Evolutionary conservation across 2,797 vertebrate species (phyloP).

Genomic region (Valencia hispanica): DNA sequence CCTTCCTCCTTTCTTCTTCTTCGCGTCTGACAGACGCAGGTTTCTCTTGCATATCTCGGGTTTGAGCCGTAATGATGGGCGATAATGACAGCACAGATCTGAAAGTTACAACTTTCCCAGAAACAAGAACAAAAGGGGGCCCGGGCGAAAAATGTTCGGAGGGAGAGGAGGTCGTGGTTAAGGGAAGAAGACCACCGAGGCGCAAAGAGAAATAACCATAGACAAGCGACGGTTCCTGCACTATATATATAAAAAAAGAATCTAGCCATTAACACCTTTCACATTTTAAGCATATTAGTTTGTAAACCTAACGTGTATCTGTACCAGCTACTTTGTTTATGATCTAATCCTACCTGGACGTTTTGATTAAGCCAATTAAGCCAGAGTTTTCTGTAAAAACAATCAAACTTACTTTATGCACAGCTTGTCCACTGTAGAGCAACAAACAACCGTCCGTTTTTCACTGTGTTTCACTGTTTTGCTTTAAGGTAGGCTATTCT

Average conservation of each 20-base stretch:
- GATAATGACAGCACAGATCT: constrained; percentile 71
- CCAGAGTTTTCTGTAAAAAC: neutral
- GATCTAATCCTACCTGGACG: neutral
- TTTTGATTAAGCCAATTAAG: neutral
- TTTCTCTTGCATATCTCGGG: constrained; percentile 63
- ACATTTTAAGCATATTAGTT: neutral
- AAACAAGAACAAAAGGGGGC: constrained; percentile 64
- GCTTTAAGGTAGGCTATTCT: neutral
- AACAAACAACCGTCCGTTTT: neutral
- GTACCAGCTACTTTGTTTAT: too few relatives aligned
- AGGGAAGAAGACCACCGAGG: constrained; percentile 7
- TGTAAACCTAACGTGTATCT: neutral
- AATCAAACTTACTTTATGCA: neutral
- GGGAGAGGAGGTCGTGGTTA: constrained; percentile 6
- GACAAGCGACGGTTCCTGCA: constrained; percentile 78
- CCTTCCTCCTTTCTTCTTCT: constrained; percentile 18
- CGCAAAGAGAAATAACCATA: constrained; percentile 67
- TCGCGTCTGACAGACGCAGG: constrained; percentile 55
- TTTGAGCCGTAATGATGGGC: constrained; percentile 66
- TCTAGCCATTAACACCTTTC: neutral
- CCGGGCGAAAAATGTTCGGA: constrained; percentile 49
- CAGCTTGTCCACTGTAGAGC: neutral
- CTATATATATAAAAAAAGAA: neutral
- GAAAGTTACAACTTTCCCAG: constrained; percentile 66
- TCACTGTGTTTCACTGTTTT: neutral